Evolutionary conservation across 2,797 vertebrate species (phyloP).

Genomic region (Tapirus indicus): DNA sequence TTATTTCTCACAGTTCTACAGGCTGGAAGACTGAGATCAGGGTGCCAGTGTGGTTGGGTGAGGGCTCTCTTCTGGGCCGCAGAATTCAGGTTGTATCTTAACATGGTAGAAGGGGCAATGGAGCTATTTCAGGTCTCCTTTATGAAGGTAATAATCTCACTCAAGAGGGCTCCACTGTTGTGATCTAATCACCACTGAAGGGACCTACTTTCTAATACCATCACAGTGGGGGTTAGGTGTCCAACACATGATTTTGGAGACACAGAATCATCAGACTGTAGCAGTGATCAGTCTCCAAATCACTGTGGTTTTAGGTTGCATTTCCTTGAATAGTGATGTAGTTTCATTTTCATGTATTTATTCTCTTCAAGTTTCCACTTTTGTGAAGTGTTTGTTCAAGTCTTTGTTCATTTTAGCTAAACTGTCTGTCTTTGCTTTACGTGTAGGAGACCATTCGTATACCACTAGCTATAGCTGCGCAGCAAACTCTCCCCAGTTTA

Average conservation of each 20-base stretch:
- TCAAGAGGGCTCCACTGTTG: not conserved
- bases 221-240: not conserved
- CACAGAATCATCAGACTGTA: accelerated
- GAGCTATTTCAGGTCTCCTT: not conserved
- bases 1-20: not conserved
- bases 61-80: not conserved
- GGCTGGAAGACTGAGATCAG: not conserved
- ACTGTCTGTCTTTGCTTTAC: not conserved
- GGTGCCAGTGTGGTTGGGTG: accelerated
- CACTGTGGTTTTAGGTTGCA: not conserved
- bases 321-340: not conserved
- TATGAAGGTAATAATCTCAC: not conserved
- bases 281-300: too few species aligned
- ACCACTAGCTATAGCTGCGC: not conserved
- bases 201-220: not conserved
- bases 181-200: not conserved
- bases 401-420: not conserved
- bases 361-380: not conserved
- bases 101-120: not conserved
- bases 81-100: not conserved
- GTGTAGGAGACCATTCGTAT: not conserved
- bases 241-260: too few species aligned
- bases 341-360: not conserved
- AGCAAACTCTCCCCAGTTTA: not conserved
- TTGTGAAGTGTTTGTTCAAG: too few species aligned